Evolutionary conservation across 2,888 invertebrate genomes (phyloP), one percentile per base, ranked within the genome.

Genomic region (Sinodicranocentrus sp.): DNA sequence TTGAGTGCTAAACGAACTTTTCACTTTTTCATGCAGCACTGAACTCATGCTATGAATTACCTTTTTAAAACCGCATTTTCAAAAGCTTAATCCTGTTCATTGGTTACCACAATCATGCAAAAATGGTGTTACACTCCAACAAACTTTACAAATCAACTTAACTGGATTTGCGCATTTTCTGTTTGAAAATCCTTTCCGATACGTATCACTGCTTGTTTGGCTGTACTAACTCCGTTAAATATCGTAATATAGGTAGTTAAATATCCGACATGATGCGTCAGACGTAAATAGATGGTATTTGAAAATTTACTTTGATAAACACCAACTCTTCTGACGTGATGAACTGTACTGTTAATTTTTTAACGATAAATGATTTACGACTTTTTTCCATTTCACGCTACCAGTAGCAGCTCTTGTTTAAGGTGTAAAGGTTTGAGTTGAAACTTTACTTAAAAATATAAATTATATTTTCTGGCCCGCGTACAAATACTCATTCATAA

Each of bases 81-180:
- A 33, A 52, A 43, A 65, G 5, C 65, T 17, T 2, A 65, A 21
- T 43, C 39, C 23, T 39, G 25, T 43, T 43, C 43, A 21, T 63
- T 39, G 21, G 21, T 21, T 65, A 21, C 43, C 65, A 39, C 39
- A 44, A 57, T 43, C 25, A 39, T 21, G 19, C 15, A 23, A 39
- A 65, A 65, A 17, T 39, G 5, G 5, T 25, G 65, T 65, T 65
- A 65, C 65, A 65, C 13, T 21, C 65, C 43, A 65, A 65, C 65
- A 65, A 65, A 43, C 21, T 23, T 23, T n/a, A 19, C 65, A 39
- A n/a, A 39, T 39, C 65, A 65, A 43, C 15, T 65, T 39, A 65
- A 65, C 65, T 65, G 65, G 65, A 65, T 65, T 65, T 39, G 10
- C 48, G 5, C n/a, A 19, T 43, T 65, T 65, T 67, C n/a, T n/a